Conservation (phyloP, 2,797 vertebrate genomes). For the Mus caroli region DNA sequence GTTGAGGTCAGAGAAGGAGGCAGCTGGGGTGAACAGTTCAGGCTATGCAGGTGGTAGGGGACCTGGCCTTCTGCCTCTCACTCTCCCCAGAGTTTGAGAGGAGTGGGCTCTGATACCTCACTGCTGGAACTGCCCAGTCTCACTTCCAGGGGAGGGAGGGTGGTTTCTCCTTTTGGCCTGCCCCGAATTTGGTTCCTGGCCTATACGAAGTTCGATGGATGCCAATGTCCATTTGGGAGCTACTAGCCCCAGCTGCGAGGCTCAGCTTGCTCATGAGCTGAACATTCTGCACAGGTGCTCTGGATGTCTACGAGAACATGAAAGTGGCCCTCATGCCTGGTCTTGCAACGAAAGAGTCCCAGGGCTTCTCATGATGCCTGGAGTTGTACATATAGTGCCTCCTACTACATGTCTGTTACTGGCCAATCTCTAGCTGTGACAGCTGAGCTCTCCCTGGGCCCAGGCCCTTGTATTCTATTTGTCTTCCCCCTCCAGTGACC, state of each 20-base stretch:
- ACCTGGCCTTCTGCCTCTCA: background rate
- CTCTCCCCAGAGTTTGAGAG: background rate
- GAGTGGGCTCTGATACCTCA: background rate
- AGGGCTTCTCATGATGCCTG: background rate
- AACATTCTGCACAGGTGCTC: background rate
- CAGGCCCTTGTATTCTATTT: background rate
- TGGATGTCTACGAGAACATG: background rate
- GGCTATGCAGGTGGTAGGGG: fast-evolving
- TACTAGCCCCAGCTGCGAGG: background rate
- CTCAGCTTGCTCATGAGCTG: background rate
- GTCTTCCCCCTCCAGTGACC: background rate
- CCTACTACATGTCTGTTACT: background rate
- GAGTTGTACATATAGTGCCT: background rate
- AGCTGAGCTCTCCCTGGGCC: background rate
- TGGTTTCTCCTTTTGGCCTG: background rate
- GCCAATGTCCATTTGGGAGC: too few relatives aligned
- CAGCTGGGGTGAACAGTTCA: background rate
- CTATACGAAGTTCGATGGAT: fast-evolving
- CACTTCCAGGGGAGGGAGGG: fast-evolving
- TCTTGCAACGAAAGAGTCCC: background rate
- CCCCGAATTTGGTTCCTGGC: background rate
- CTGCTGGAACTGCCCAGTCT: background rate
- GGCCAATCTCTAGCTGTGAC: background rate
- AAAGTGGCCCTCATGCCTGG: background rate
- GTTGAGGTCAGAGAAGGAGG: background rate